phyloP scores from a whole-genome alignment of 2,888 invertebrate genomes.

The Macrophya annulata region DNA sequence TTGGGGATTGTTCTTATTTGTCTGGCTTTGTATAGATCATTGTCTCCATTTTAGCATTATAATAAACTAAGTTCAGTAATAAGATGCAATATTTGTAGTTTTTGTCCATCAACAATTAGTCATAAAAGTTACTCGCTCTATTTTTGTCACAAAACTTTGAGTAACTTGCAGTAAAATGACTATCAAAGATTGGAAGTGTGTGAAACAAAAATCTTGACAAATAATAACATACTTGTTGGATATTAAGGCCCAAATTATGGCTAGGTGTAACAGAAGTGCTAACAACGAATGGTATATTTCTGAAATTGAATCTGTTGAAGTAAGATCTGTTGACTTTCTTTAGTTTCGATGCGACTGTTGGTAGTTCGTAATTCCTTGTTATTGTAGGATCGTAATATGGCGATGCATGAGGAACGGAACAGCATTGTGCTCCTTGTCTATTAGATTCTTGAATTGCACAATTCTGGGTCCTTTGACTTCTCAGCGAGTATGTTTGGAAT shows the following conservation, averaged over 20 bases:
- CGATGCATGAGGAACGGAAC: slow-evolving; percentile 10
- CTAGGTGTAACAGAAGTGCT: slow-evolving; percentile 84
- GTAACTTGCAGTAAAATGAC: too few species aligned
- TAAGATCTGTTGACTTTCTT: slow-evolving; percentile 83
- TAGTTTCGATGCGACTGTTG: slow-evolving; percentile 86
- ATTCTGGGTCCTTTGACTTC: slow-evolving; percentile 28
- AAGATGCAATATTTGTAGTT: not conserved
- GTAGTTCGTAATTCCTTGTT: slow-evolving; percentile 81
- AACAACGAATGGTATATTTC: slow-evolving; percentile 84
- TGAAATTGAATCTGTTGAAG: slow-evolving; percentile 79
- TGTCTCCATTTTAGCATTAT: not conserved
- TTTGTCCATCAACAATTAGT: too few species aligned
- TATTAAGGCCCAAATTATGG: slow-evolving; percentile 85
- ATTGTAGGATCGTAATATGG: slow-evolving; percentile 64
- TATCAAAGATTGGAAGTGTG: too few species aligned
- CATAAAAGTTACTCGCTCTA: too few species aligned
- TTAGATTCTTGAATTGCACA: slow-evolving; percentile 13
- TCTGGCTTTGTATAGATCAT: not conserved
- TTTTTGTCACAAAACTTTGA: too few species aligned
- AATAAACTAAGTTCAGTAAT: not conserved
- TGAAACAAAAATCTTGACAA: slow-evolving; percentile 11
- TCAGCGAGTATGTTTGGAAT: not conserved
- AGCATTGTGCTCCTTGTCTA: not conserved
- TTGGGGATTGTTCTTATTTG: not conserved
- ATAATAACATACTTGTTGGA: slow-evolving; percentile 81